These are phyloP conservation scores for Dromococcyx pavoninus DNA, from an alignment of 2,797 vertebrate genomes.

Conservation along the genomic window DNA sequence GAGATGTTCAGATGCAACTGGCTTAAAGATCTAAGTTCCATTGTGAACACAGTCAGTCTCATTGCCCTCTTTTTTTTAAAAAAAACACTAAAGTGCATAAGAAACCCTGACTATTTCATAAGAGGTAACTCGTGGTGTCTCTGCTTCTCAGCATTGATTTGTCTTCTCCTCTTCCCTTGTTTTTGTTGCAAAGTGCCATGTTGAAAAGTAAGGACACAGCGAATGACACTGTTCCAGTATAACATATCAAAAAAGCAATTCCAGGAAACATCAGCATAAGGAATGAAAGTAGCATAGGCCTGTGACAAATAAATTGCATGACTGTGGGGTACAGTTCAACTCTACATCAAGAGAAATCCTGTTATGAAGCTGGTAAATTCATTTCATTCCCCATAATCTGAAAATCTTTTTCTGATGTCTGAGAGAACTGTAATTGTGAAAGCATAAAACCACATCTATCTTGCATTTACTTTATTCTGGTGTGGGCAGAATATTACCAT, in stretches of 20 bases:
- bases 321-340: slow-evolving; percentile 23
- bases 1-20: background rate
- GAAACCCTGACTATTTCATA: background rate
- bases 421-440: slow-evolving; percentile 10
- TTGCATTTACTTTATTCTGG: background rate
- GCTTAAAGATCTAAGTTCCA: background rate
- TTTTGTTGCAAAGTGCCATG: background rate
- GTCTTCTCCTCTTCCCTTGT: background rate
- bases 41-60: background rate
- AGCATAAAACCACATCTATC: background rate
- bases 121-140: background rate
- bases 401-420: background rate
- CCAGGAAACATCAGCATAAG: slow-evolving; percentile 6
- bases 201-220: background rate
- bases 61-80: background rate
- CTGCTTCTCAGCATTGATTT: background rate
- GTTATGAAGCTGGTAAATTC: background rate
- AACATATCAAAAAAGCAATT: slow-evolving; percentile 17
- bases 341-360: slow-evolving; percentile 6
- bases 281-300: background rate
- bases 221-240: slow-evolving; percentile 17
- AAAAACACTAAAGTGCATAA: background rate
- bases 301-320: slow-evolving; percentile 29
- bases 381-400: background rate
- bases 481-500: background rate